Percentiles rank a stretch among this genome's conserved stretches.
phyloP scores from a whole-genome alignment of 1,140 invertebrate species.

The Drosophila hydei region DNA sequence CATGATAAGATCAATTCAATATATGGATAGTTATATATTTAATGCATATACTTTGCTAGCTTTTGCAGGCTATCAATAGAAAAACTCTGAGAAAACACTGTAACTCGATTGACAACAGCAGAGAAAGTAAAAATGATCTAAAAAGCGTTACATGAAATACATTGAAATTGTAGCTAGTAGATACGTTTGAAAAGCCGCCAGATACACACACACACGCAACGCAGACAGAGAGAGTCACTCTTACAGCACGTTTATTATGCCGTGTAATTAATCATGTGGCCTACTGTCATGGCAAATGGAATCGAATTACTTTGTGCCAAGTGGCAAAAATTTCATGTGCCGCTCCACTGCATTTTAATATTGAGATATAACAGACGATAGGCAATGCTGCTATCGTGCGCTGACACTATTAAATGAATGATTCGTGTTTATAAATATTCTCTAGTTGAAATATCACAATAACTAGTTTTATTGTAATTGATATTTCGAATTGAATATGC shows the following conservation, averaged over 20 bases:
- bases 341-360: constrained; percentile 20
- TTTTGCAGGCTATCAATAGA: neutral
- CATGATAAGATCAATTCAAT: too few relatives aligned
- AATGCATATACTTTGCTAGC: neutral
- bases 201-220: neutral
- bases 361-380: neutral
- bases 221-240: neutral
- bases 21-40: too few relatives aligned
- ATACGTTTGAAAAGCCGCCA: constrained; percentile 1
- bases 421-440: neutral
- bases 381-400: neutral
- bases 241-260: constrained; percentile 9
- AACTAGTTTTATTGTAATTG: neutral
- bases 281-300: constrained; percentile 30
- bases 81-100: neutral
- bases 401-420: neutral
- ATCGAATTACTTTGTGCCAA: constrained; percentile 26
- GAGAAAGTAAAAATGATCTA: constrained; percentile 23
- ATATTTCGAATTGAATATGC: neutral
- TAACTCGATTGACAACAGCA: constrained; percentile 45
- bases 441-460: neutral
- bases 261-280: constrained; percentile 41
- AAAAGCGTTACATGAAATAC: constrained; percentile 1
- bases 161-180: constrained; percentile 28
- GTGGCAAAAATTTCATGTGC: constrained; percentile 6